phyloP scores from a whole-genome alignment of 2,113 vertebrate species.

The Arizona elegans region DNA sequence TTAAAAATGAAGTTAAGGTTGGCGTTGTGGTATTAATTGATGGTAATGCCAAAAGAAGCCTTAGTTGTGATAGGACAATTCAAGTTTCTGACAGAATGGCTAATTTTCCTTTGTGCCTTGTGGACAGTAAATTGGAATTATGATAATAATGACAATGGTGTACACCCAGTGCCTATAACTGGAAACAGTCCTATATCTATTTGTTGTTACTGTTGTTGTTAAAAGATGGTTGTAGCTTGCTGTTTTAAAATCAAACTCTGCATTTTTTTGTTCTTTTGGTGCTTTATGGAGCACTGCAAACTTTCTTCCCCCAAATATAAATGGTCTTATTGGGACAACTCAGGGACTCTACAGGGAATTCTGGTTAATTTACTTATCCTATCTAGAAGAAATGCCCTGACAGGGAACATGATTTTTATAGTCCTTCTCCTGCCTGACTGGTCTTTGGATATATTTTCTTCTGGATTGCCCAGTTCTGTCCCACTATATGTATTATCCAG shows the following conservation, averaged over 20 bases:
- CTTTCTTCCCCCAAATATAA: not conserved
- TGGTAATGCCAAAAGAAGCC: not conserved
- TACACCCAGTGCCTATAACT: not conserved
- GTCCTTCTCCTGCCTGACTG: not conserved
- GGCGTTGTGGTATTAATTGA: not conserved
- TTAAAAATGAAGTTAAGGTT: not conserved
- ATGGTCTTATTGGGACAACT: not conserved
- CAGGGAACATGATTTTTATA: not conserved
- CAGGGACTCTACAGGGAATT: not conserved
- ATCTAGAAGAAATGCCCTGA: not conserved
- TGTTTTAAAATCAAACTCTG: slow-evolving; percentile 55
- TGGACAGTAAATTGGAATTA: not conserved
- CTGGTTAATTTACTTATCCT: not conserved
- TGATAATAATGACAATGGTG: not conserved
- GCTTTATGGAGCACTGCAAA: not conserved
- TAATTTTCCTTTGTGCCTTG: not conserved
- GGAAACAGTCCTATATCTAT: slow-evolving; percentile 24
- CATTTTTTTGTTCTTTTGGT: not conserved
- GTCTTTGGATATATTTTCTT: not conserved
- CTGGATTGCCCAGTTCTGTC: not conserved
- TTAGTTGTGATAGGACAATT: not conserved
- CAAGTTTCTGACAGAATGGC: not conserved
- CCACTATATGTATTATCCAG: not conserved
- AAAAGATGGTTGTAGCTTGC: slow-evolving; percentile 46
- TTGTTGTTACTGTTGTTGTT: not conserved